phyloP scores from a whole-genome alignment of 2,797 vertebrate species.

The Chaetodon trifasciatus region DNA sequence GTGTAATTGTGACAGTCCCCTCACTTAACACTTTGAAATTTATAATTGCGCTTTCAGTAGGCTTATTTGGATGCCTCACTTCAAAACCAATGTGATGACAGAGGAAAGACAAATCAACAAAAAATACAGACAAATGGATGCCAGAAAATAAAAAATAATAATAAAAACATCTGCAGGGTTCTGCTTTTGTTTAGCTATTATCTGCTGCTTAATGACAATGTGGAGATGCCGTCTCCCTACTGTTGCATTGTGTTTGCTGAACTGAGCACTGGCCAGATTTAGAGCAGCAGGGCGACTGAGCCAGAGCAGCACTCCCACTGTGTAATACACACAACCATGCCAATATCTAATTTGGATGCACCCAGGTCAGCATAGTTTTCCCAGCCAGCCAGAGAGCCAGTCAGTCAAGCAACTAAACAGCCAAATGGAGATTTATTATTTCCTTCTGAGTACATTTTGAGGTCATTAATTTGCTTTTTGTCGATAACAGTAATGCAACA shows the following conservation, averaged over 20 bases:
- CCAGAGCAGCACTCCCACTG: constrained; percentile 75
- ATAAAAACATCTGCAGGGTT: constrained; percentile 35
- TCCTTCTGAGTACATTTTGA: constrained; percentile 59
- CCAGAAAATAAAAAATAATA: background rate
- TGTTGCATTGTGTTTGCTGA: constrained; percentile 76
- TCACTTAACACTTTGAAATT: constrained; percentile 21
- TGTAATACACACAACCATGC: constrained; percentile 72
- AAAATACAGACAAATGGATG: constrained; percentile 38
- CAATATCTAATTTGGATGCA: constrained; percentile 82
- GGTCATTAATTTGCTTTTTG: constrained; percentile 44
- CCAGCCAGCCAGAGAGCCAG: constrained; percentile 53
- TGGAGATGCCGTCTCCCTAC: constrained; percentile 64
- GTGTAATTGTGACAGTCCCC: constrained; percentile 27
- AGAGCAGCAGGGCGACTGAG: constrained; percentile 74
- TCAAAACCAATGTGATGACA: constrained; percentile 48
- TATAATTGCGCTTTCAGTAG: constrained; percentile 14
- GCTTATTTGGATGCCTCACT: constrained; percentile 32
- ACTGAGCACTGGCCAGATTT: constrained; percentile 74
- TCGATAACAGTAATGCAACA: constrained; percentile 29
- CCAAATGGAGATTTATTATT: constrained; percentile 72
- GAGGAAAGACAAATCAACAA: constrained; percentile 32
- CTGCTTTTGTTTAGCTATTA: constrained; percentile 60
- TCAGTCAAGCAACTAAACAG: constrained; percentile 63
- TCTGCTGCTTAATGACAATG: constrained; percentile 67
- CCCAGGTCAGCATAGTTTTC: constrained; percentile 77